phyloP scores from a whole-genome alignment of 2,888 invertebrate genomes.

The Callyntrura guangdongensis region DNA sequence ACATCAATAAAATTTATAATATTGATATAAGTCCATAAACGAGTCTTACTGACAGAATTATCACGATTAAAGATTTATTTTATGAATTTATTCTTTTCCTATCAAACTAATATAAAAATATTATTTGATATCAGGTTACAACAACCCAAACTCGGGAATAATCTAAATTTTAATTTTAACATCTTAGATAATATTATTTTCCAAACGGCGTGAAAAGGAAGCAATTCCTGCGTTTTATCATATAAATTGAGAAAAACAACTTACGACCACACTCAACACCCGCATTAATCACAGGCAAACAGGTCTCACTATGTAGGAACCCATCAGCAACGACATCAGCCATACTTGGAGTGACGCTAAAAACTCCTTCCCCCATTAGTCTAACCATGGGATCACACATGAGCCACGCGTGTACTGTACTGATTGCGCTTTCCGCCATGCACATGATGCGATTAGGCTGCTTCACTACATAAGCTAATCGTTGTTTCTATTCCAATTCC shows the following conservation, averaged over 20 bases:
- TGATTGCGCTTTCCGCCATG: slow-evolving; percentile 82
- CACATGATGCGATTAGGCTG: slow-evolving; percentile 75
- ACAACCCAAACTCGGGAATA: too few relatives aligned
- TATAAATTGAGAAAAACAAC: neutral
- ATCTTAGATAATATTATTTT: too few relatives aligned
- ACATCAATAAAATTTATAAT: too few relatives aligned
- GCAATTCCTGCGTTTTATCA: too few relatives aligned
- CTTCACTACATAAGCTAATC: slow-evolving; percentile 57
- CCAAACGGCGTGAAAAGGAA: too few relatives aligned
- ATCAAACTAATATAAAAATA: too few relatives aligned
- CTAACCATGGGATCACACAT: slow-evolving; percentile 73
- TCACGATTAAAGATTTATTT: too few relatives aligned
- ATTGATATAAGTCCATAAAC: too few relatives aligned
- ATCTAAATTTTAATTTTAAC: too few relatives aligned
- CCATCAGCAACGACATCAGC: slow-evolving; percentile 42
- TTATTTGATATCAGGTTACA: too few relatives aligned
- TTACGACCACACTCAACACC: slow-evolving; percentile 72
- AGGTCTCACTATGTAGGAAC: slow-evolving; percentile 19
- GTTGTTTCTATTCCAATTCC: slow-evolving; percentile 60
- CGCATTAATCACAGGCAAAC: slow-evolving; percentile 69
- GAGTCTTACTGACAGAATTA: too few relatives aligned
- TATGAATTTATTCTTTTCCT: too few relatives aligned
- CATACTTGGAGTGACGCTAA: slow-evolving; percentile 55
- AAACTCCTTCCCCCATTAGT: slow-evolving; percentile 58
- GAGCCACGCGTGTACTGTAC: slow-evolving; percentile 82